These are phyloP conservation scores for Carettochelys insculpta DNA, from an alignment of 2,113 vertebrate species.

Conservation along the genomic window DNA sequence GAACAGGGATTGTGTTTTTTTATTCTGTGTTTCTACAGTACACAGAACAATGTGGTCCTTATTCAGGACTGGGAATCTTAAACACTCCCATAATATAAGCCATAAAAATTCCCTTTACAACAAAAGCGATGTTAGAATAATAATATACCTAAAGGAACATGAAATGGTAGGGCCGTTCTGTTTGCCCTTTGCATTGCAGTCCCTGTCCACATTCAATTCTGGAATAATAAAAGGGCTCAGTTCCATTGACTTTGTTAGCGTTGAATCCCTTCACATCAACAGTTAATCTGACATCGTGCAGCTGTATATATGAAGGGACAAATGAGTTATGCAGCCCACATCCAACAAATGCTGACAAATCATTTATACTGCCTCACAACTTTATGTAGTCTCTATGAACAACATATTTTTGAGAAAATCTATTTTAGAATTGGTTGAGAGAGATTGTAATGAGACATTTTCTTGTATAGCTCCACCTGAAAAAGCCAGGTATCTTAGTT, in stretches of 20 bases:
- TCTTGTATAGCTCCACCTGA: neutral
- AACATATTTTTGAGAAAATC: neutral
- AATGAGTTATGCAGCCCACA: accelerated
- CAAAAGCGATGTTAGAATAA: neutral
- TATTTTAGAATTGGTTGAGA: neutral
- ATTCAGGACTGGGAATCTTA: neutral
- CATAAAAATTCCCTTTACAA: neutral
- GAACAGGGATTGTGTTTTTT: neutral
- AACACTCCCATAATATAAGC: neutral
- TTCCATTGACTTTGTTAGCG: neutral
- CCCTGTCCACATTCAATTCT: neutral
- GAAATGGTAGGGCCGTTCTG: accelerated
- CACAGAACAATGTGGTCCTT: neutral
- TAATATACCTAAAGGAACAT: accelerated
- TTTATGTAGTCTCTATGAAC: accelerated
- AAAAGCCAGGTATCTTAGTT: neutral
- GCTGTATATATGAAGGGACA: neutral
- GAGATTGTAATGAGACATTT: neutral
- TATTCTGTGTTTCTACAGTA: neutral
- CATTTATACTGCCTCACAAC: neutral
- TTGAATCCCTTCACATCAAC: neutral
- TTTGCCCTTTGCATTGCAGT: neutral
- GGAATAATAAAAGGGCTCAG: neutral
- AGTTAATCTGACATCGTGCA: neutral
- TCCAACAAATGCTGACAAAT: neutral